Conservation (phyloP, 2,113 vertebrate genomes). For the Daboia siamensis region DNA sequence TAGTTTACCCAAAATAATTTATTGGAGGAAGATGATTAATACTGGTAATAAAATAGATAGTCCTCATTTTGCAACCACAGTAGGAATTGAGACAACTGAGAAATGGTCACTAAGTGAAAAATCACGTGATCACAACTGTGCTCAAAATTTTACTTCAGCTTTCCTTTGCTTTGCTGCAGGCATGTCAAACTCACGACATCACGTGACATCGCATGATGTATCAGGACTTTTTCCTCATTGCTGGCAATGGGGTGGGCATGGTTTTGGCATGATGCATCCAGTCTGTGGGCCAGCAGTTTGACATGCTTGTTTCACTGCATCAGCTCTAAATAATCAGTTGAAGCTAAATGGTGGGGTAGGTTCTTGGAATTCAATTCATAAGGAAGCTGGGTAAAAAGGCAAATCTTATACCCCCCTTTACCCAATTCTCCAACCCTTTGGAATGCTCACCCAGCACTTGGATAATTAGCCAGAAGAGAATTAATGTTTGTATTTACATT, state of each 20-base stretch:
- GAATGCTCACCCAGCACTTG: not conserved
- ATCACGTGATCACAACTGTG: not conserved
- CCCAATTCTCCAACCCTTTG: not conserved
- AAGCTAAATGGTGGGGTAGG: not conserved
- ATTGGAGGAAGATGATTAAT: not conserved
- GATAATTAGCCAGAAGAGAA: not conserved
- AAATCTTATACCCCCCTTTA: not conserved
- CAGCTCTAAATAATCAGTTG: not conserved
- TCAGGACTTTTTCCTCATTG: no score
- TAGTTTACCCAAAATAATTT: not conserved
- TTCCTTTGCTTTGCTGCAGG: not conserved
- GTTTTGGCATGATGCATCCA: no score
- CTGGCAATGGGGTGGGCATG: no score
- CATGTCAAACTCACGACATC: no score
- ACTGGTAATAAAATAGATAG: not conserved
- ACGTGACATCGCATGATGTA: no score
- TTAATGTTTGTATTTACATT: not conserved
- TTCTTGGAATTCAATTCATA: not conserved
- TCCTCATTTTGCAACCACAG: not conserved
- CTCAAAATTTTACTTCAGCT: not conserved
- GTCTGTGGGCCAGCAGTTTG: no score
- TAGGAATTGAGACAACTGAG: not conserved
- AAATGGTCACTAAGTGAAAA: not conserved
- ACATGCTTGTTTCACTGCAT: no score
- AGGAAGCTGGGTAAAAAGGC: not conserved